Evolutionary conservation across 2,797 vertebrate species (phyloP), one percentile per base, ranked within the genome.

Genomic region (Trachurus trachurus): DNA sequence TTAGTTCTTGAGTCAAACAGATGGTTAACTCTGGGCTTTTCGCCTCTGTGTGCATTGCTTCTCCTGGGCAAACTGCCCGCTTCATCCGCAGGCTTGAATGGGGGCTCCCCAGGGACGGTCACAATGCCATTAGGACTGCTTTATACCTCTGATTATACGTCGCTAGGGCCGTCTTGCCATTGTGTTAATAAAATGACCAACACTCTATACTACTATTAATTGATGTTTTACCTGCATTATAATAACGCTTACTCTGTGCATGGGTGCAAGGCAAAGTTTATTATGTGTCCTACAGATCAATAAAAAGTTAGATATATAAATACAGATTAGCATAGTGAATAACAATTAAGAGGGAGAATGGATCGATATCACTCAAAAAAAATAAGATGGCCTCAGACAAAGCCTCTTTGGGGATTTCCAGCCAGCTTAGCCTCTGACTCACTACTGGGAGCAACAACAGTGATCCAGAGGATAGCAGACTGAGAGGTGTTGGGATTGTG

Each of bases 241-340:
- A 97, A 96, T 97, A 97, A 97, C 93, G 95, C 95, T 96, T 96
- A 96, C 96, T 96, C 95, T 96, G 96, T 96, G 95, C 95, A 95
- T 94, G 91, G 92, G 71, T 76, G 78, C 71, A 85, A 82, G 71
- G 85, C 79, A 95, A 96, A 96, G 95, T 97, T 97, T 96, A 97
- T 98, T 96, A 96, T 94, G 96, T 96, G 78, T 96, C 71, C 40
- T 22, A 91, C 90, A 93, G 95, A 97, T 98, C 97, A 94, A 98
- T 98, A 96, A 89, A 89, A 93, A 94, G 92, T 95, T 93, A 95
- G 95, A 97, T 97, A 97, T 97, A 97, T 97, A 96, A 96, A 95
- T 78, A 91, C 90, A 96, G 96, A 97, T 98, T 98, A 98, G 96
- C 96, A 96, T 96, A 96, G 95, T 96, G 96, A 97, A 96, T 97